A percentile compares a stretch with the other conserved stretches of the same genome.
phyloP scores from a whole-genome alignment of 2,888 invertebrate species.

The Alsophila aescularia region DNA sequence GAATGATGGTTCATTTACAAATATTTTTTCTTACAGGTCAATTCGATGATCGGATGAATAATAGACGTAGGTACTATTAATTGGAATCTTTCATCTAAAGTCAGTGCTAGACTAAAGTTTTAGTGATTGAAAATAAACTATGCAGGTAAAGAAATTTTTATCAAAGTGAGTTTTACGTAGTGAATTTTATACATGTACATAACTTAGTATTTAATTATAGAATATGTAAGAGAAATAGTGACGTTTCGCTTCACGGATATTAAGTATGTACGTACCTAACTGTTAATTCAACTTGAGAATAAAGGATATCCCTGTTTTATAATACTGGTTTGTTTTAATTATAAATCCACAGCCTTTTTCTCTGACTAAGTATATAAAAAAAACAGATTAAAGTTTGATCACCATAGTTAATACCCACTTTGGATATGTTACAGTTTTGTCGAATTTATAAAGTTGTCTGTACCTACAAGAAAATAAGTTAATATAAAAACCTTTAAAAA shows the following conservation, averaged over 20 bases:
- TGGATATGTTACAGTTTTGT: too few relatives aligned
- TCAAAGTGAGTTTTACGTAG: conserved; percentile 64
- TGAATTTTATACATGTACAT: conserved; percentile 82
- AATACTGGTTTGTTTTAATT: conserved; percentile 39
- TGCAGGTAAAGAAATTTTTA: conserved; percentile 65
- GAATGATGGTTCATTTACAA: neutral
- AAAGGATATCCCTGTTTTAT: conserved; percentile 72
- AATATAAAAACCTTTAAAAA: too few relatives aligned
- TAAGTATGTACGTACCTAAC: conserved; percentile 76
- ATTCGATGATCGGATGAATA: conserved; percentile 68
- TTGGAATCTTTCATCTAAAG: conserved; percentile 60
- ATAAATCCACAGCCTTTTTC: neutral
- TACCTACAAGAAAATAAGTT: too few relatives aligned
- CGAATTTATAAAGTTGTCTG: too few relatives aligned
- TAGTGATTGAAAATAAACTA: conserved; percentile 63
- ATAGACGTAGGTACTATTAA: conserved; percentile 34
- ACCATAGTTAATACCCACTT: too few relatives aligned
- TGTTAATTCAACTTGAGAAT: conserved; percentile 73
- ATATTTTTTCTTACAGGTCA: conserved; percentile 59
- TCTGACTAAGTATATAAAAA: too few relatives aligned
- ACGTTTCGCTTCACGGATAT: conserved; percentile 75
- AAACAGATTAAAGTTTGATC: too few relatives aligned
- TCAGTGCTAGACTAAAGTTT: conserved; percentile 72
- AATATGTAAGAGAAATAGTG: conserved; percentile 69
- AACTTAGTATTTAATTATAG: conserved; percentile 67